Percentiles rank a stretch among this genome's conserved stretches.
Evolutionary conservation across 2,113 vertebrate species (phyloP).

Genomic region (Mus spicilegus): DNA sequence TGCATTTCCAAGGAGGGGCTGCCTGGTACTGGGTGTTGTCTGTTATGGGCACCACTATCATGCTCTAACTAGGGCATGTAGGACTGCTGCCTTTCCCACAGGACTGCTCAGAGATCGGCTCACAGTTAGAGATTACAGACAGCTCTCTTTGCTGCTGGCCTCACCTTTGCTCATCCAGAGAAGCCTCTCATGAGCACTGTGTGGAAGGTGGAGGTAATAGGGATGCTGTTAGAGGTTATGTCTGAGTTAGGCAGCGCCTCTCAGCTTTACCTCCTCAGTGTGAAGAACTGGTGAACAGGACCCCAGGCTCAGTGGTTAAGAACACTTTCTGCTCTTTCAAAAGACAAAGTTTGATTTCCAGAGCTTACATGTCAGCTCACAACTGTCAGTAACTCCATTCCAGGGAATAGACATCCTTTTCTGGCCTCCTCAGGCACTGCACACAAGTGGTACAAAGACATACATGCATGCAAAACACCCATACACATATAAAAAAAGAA

Average conservation of each 20-base stretch:
- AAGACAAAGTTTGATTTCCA: background rate
- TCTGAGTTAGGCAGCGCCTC: background rate
- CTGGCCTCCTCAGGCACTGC: background rate
- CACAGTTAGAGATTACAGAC: constrained; percentile 24
- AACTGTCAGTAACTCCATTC: background rate
- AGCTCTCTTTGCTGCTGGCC: constrained; percentile 22
- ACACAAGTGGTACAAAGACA: background rate
- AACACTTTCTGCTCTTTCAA: background rate
- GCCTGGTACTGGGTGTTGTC: background rate
- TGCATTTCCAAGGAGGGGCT: constrained; percentile 12
- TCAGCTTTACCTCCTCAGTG: background rate
- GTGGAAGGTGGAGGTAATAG: background rate
- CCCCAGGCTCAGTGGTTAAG: background rate
- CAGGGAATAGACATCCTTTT: background rate
- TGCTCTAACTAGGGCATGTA: background rate
- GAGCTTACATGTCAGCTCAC: background rate
- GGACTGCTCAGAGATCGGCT: background rate
- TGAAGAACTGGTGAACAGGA: constrained; percentile 25
- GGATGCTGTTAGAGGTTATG: constrained; percentile 15
- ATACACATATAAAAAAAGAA: background rate
- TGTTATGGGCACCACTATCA: background rate
- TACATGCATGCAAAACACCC: background rate
- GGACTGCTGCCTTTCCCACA: background rate
- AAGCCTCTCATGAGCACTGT: background rate
- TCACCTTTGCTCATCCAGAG: background rate